Evolutionary conservation across 2,797 vertebrate genomes (phyloP).

Genomic region (Manis pentadactyla): DNA sequence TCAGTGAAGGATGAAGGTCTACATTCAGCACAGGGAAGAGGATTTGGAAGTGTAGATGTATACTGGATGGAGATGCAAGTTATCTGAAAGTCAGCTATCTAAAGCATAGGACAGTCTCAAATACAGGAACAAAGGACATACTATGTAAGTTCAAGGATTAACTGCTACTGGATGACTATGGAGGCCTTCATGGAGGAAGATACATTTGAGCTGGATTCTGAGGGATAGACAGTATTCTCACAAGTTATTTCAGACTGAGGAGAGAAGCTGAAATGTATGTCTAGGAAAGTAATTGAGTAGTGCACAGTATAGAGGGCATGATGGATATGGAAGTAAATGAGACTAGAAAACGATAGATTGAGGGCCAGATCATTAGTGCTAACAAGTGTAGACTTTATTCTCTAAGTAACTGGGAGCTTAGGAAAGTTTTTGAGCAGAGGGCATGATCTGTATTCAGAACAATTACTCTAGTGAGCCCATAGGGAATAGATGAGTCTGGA

Average conservation of each 20-base stretch:
- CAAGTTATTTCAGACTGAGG: neutral
- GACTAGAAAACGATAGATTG: slow-evolving; percentile 52
- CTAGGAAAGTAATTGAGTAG: neutral
- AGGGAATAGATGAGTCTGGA: slow-evolving; percentile 45
- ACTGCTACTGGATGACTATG: neutral
- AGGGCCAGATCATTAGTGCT: slow-evolving; percentile 58
- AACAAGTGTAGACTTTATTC: slow-evolving; percentile 64
- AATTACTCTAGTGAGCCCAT: slow-evolving; percentile 55
- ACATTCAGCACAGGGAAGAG: neutral
- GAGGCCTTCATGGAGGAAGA: neutral
- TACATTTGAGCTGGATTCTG: neutral
- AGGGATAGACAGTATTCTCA: neutral
- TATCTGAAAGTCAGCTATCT: neutral
- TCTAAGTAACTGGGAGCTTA: slow-evolving; percentile 42
- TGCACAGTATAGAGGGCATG: neutral
- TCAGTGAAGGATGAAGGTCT: neutral
- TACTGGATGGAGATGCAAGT: neutral
- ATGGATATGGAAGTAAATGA: slow-evolving; percentile 28
- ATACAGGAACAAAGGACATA: neutral
- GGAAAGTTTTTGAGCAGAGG: slow-evolving; percentile 56
- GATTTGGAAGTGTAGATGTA: neutral
- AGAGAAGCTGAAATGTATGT: neutral
- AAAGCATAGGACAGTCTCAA: neutral
- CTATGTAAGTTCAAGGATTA: neutral
- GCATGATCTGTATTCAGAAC: slow-evolving; percentile 45